phyloP scores from a whole-genome alignment of 2,888 invertebrate species.

The Idaea straminata region DNA sequence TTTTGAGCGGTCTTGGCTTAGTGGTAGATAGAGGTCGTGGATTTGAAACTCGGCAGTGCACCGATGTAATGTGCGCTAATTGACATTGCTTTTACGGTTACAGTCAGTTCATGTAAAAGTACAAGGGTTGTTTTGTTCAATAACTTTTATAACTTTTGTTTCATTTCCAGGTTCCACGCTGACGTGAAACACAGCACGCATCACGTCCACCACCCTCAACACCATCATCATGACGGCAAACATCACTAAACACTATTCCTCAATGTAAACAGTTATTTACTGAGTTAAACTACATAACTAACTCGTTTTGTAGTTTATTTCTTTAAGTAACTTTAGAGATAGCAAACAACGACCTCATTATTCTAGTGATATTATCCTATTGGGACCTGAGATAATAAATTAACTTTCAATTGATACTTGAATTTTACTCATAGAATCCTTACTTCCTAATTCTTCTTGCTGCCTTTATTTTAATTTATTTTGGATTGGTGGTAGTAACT shows the following conservation, averaged over 20 bases:
- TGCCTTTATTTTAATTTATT: too few species aligned
- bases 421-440: background rate
- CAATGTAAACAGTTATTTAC: constrained; percentile 2
- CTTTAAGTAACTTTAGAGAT: background rate
- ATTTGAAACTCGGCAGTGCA: too few species aligned
- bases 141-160: background rate
- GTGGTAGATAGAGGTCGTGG: too few species aligned
- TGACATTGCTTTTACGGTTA: too few species aligned
- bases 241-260: background rate
- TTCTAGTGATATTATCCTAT: background rate
- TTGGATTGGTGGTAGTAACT: too few species aligned
- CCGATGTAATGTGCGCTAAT: too few species aligned
- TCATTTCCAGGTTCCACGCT: constrained; percentile 34
- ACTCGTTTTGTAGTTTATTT: background rate
- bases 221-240: background rate
- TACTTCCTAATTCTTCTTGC: background rate
- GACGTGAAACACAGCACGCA: constrained; percentile 28
- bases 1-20: too few species aligned
- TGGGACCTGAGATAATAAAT: background rate
- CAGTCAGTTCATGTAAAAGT: too few species aligned
- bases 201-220: constrained; percentile 6
- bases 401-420: constrained; percentile 1
- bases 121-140: too few species aligned
- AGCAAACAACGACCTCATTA: background rate
- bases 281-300: background rate